phyloP scores from a whole-genome alignment of 2,113 vertebrate genomes.

The Elanoides forficatus region DNA sequence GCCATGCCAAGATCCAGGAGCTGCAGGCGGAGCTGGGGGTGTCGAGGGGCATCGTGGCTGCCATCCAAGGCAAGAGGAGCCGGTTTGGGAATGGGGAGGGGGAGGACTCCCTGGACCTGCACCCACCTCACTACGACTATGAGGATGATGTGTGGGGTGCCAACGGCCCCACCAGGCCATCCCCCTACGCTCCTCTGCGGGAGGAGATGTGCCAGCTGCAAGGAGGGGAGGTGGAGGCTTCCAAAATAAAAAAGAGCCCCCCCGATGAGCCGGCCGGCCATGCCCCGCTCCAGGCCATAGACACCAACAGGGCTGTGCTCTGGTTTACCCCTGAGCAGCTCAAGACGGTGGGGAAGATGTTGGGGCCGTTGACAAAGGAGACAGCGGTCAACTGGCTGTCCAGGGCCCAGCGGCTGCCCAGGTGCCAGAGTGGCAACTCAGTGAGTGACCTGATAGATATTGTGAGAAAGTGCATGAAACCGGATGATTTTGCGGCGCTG shows the following conservation, averaged over 20 bases:
- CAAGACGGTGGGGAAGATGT: slow-evolving; percentile 45
- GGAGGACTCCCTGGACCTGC: not conserved
- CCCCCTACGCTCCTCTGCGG: not conserved
- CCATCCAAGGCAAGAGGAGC: slow-evolving; percentile 51
- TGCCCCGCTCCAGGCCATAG: not conserved
- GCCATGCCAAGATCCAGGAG: slow-evolving; percentile 58
- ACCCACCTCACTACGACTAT: slow-evolving; percentile 21
- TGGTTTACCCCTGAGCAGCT: slow-evolving; percentile 54
- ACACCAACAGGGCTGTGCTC: slow-evolving; percentile 41
- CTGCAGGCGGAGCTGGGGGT: slow-evolving; percentile 61
- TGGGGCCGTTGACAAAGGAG: slow-evolving; percentile 47
- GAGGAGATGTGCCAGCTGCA: slow-evolving; percentile 8
- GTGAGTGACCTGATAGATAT: slow-evolving; percentile 51
- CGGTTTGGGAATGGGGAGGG: not conserved
- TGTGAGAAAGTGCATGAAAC: slow-evolving; percentile 57
- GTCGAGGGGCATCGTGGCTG: slow-evolving; percentile 44
- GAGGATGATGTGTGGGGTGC: slow-evolving; percentile 60
- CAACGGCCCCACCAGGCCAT: not conserved
- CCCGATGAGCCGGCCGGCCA: not conserved
- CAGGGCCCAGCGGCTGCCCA: slow-evolving; percentile 33
- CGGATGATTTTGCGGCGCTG: not conserved
- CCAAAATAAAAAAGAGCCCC: not conserved
- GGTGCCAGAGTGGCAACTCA: not conserved
- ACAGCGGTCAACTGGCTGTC: slow-evolving; percentile 49
- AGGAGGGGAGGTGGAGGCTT: not conserved